Evolutionary conservation across 2,888 invertebrate species (phyloP).

Genomic region (Cotesia congregata): DNA sequence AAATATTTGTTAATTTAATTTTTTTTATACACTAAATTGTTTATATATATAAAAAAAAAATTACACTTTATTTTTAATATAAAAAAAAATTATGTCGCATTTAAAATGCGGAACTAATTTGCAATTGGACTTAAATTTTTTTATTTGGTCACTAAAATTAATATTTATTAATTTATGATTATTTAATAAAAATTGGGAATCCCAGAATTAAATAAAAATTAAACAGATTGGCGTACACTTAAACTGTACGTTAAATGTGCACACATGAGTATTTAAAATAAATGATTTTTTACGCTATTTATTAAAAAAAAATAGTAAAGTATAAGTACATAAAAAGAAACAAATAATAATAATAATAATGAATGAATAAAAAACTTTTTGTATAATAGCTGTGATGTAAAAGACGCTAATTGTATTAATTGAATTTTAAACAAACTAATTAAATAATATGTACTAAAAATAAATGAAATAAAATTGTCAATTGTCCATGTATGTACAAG

Average conservation of each 20-base stretch:
- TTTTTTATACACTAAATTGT: neutral
- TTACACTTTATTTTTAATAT: constrained; percentile 8
- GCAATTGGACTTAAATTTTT: neutral
- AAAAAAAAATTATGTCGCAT: constrained; percentile 4
- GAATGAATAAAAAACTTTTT: constrained; percentile 2
- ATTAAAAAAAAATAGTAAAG: constrained; percentile 31
- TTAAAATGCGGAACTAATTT: neutral
- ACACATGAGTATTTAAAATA: constrained; percentile 48
- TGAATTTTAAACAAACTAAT: constrained; percentile 24
- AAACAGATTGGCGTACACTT: constrained; percentile 60
- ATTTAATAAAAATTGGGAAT: neutral
- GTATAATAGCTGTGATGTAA: constrained; percentile 15
- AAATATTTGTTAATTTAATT: constrained; percentile 6
- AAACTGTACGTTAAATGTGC: constrained; percentile 49
- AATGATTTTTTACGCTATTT: constrained; percentile 31
- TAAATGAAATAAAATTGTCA: constrained; percentile 30
- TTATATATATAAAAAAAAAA: neutral
- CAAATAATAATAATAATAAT: constrained; percentile 9
- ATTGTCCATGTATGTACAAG: constrained; percentile 15
- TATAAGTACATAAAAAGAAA: constrained; percentile 20
- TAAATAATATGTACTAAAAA: constrained; percentile 26
- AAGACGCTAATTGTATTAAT: constrained; percentile 5
- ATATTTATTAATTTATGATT: constrained; percentile 8
- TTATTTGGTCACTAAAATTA: neutral
- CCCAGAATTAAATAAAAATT: constrained; percentile 25